Evolutionary conservation across 2,888 invertebrate species (phyloP).

Genomic region (Epirrhoe alternata): DNA sequence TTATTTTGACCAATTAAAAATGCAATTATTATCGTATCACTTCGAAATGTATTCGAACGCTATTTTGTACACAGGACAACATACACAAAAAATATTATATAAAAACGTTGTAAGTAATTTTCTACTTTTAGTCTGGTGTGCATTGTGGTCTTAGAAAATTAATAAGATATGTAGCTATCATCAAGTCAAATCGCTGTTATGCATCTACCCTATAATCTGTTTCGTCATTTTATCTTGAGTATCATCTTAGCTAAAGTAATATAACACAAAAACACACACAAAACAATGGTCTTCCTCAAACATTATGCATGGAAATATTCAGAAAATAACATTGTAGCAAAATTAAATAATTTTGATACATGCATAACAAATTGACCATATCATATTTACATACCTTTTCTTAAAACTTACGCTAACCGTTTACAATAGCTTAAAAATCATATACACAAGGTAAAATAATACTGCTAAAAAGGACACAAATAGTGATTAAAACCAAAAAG

Average conservation of each 20-base stretch:
- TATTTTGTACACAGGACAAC: conserved; percentile 78
- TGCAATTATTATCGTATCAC: conserved; percentile 76
- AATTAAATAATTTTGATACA: conserved; percentile 16
- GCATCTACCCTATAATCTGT: conserved; percentile 16
- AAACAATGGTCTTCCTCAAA: conserved; percentile 18
- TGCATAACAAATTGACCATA: conserved; percentile 26
- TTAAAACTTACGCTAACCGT: conserved; percentile 44
- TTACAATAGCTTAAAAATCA: conserved; percentile 53
- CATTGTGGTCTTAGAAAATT: conserved; percentile 31
- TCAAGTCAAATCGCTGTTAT: conserved; percentile 25
- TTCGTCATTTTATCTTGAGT: conserved; percentile 9
- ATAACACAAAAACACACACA: conserved; percentile 10
- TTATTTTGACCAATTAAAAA: conserved; percentile 76
- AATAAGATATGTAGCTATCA: conserved; percentile 19
- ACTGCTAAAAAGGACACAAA: conserved; percentile 56
- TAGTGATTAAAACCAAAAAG: conserved; percentile 35
- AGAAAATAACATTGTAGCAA: conserved; percentile 6
- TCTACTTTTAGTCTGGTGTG: conserved; percentile 73
- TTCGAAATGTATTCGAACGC: conserved; percentile 65
- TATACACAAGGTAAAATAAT: conserved; percentile 64
- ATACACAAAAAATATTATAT: conserved; percentile 55
- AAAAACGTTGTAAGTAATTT: conserved; percentile 47
- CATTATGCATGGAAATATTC: conserved; percentile 21
- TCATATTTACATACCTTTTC: conserved; percentile 1
- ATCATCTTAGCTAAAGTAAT: conserved; percentile 14